Base-by-base conservation (phyloP, 2,888 invertebrate species). In the Rhagonycha lutea region DNA sequence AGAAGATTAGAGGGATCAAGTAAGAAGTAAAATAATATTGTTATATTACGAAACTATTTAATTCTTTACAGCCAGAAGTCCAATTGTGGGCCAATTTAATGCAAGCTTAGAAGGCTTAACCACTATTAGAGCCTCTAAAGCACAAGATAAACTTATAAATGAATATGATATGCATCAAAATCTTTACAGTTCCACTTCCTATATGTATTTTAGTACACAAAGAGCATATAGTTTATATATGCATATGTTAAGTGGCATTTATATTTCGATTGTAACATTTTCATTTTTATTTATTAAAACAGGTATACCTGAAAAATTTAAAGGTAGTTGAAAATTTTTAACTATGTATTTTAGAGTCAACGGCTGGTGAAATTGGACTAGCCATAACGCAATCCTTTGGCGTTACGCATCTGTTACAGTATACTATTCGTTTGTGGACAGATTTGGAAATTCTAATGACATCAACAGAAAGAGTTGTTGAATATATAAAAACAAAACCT, bases 1-100 rank as follows among this genome's bases (percentile, higher is more conserved):
- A 95, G 92, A 87, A 87, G 92, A 82, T 89, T 93, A 1, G 93
- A 93, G 83, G 92, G 92, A 79, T 90, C 91, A 29, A 92, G 92
- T 92, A 81, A 90, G 90, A 87, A 62, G 8, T 3, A 11, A n/a
- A 5, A 32, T n/a, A 28, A 4, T n/a, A 11, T 5, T 9, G 9
- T 12, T 24, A 7, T 18, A 65, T 24, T 14, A 9, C 12, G 24
- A n/a, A 2, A 24, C 9, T 86, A 84, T 73, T 86, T 4, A 12
- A 32, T n/a, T 32, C 12, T 0, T 47, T 47, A 0, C n/a, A 47
- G 47, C 47, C 2, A 47, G 47, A 47, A 47, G 47, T 47, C 47
- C 87, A 14, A 83, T 87, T 78, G 80, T 87, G 68, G 87, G 87
- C 28, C 86, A 86, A 68, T 74, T 87, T 14, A 87, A 86, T 73